Base-by-base conservation (phyloP, 2,113 vertebrate species). In the Athene cunicularia region DNA sequence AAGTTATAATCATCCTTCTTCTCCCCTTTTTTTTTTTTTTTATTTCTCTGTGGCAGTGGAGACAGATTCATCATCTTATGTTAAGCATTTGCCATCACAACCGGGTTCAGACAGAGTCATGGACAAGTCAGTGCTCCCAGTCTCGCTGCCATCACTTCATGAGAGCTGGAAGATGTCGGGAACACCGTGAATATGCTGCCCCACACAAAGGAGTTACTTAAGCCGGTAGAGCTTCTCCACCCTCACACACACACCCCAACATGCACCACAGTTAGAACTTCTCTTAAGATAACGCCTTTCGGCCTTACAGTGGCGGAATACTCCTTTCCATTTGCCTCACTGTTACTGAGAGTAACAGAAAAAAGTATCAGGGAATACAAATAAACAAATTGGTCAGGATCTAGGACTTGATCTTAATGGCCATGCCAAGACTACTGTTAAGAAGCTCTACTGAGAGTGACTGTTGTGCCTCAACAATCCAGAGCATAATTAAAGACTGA, bases 351-450 rank as follows among this genome's bases (percentile, higher is more conserved):
- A 0, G 1, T 10, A 24, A 12, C 19, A 68, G 14, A 1, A 49
- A 63, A 58, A 43, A 22, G 8, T 6, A 39, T 23, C 3, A 5
- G 18, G 27, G 11, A 2, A 14, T 33, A 11, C 52, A n/a, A 12
- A 27, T 9, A 14, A 50, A 49, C 43, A 5, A 4, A 10, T 6
- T 8, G 0, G 73, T 32, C 14, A 26, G 9, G 5, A 55, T 22
- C 21, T 43, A 39, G 11, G 33, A 60, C 26, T 62, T 58, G 8
- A 63, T 56, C 28, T 82, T 49, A 72, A 6, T 5, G 3, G 24
- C 8, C 60, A 58, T 0, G 0, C 22, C n/a, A 74, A 71, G 45
- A 39, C 16, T 6, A 8, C 3, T 2, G 0, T 28, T 41, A 8
- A 71, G 60, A 37, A 96, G 39, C 12, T 47, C 32, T 37, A 4